These are phyloP conservation scores for Sialia sialis DNA, from an alignment of 2,113 vertebrate species.

Conservation along the genomic window DNA sequence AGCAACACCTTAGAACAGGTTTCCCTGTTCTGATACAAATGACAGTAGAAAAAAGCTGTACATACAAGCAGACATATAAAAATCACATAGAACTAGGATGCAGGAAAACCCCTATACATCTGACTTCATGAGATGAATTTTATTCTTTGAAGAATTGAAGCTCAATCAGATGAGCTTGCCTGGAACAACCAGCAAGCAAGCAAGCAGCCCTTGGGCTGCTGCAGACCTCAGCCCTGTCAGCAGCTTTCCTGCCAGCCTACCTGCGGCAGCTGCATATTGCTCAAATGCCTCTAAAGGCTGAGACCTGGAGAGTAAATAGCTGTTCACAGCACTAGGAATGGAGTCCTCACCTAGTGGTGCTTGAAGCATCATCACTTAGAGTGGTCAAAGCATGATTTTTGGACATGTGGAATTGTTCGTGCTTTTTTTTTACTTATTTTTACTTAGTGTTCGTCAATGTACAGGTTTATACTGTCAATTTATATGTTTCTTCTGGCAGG, in stretches of 20 bases:
- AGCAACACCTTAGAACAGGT: neutral
- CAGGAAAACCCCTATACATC: neutral
- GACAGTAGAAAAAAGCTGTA: neutral
- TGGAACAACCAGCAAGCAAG: neutral
- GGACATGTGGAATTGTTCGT: neutral
- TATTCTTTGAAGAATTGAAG: neutral
- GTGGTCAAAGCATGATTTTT: neutral
- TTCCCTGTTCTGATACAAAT: neutral
- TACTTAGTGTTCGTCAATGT: neutral
- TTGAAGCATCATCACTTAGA: neutral
- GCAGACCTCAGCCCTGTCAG: neutral
- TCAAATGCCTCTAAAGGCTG: neutral
- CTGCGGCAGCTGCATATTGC: accelerated
- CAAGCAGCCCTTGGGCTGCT: neutral
- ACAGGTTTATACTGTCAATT: neutral
- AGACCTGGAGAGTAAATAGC: neutral
- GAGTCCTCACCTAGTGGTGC: neutral
- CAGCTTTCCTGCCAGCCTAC: neutral
- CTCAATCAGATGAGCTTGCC: accelerated
- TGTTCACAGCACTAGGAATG: neutral
- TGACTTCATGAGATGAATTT: neutral
- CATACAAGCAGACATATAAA: neutral
- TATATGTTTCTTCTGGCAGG: neutral
- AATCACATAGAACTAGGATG: neutral
- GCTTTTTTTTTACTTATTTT: neutral